Evolutionary conservation across 2,888 invertebrate genomes (phyloP).

Genomic region (Ennomos fuscantarius): DNA sequence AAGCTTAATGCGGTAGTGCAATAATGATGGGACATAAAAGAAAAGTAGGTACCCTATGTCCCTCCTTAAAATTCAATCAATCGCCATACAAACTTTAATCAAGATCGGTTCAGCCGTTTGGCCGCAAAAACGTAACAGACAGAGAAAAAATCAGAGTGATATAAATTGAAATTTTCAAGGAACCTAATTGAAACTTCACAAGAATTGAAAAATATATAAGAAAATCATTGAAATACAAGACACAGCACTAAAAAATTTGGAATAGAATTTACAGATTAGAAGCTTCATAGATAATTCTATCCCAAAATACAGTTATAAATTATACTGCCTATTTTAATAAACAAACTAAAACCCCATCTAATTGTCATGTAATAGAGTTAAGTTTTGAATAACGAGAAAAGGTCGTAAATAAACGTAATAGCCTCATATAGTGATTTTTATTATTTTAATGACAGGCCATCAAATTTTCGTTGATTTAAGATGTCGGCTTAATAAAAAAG

Average conservation of each 20-base stretch:
- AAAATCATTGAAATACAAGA: background rate
- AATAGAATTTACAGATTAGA: constrained; percentile 29
- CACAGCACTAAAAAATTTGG: constrained; percentile 22
- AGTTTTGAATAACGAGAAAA: constrained; percentile 13
- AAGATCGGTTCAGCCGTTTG: too few species aligned
- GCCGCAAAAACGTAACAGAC: too few species aligned
- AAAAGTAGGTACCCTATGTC: too few species aligned
- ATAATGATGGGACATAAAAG: too few species aligned
- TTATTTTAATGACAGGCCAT: constrained; percentile 48
- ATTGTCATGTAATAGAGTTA: constrained; percentile 8
- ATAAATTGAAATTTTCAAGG: too few species aligned
- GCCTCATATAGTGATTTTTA: constrained; percentile 40
- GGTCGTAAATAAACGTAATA: constrained; percentile 39
- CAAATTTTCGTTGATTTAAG: constrained; percentile 44
- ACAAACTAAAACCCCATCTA: constrained; percentile 4
- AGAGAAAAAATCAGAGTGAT: too few species aligned
- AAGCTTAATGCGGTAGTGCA: too few species aligned
- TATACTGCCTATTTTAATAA: constrained; percentile 7
- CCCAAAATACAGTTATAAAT: constrained; percentile 41
- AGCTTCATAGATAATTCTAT: constrained; percentile 23
- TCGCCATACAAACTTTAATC: too few species aligned
- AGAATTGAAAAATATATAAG: too few species aligned
- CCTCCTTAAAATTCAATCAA: too few species aligned
- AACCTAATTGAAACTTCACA: too few species aligned
- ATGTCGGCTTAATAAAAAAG: constrained; percentile 39